Conservation (phyloP, 2,888 invertebrate species). For the Cephus sareptanus region DNA sequence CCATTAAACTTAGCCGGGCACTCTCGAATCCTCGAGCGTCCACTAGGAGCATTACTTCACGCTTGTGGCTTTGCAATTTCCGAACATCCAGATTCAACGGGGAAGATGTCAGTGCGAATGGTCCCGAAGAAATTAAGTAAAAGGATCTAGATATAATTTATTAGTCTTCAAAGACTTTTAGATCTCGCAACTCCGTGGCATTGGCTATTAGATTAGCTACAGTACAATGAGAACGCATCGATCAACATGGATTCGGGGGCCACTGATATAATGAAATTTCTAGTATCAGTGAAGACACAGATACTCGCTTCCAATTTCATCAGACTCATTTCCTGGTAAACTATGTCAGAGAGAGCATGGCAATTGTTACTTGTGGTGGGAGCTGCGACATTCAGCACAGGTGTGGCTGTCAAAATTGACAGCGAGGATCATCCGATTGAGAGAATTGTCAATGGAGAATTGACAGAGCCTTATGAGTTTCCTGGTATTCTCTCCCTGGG, state of each 20-base stretch:
- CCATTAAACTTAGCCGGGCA: slow-evolving; percentile 41
- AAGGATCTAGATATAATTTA: background rate
- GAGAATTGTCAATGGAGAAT: slow-evolving; percentile 9
- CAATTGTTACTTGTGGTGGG: background rate
- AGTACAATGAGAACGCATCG: background rate
- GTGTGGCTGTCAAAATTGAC: background rate
- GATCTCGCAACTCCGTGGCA: background rate
- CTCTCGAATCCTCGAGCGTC: background rate
- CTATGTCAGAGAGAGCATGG: background rate
- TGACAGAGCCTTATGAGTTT: slow-evolving; percentile 10
- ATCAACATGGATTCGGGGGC: background rate
- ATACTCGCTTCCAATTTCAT: background rate
- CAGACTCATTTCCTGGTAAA: background rate
- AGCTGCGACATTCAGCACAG: background rate
- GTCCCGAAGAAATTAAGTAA: background rate
- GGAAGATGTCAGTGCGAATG: background rate
- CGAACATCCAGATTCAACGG: background rate
- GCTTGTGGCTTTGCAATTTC: background rate
- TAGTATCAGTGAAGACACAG: background rate
- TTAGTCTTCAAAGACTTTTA: background rate
- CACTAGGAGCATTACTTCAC: background rate
- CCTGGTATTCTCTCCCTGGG: slow-evolving; percentile 11
- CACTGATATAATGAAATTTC: background rate
- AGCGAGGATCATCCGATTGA: background rate
- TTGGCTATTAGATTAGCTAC: background rate